Conservation (phyloP, 2,888 invertebrate species). For the Idaea biselata region DNA sequence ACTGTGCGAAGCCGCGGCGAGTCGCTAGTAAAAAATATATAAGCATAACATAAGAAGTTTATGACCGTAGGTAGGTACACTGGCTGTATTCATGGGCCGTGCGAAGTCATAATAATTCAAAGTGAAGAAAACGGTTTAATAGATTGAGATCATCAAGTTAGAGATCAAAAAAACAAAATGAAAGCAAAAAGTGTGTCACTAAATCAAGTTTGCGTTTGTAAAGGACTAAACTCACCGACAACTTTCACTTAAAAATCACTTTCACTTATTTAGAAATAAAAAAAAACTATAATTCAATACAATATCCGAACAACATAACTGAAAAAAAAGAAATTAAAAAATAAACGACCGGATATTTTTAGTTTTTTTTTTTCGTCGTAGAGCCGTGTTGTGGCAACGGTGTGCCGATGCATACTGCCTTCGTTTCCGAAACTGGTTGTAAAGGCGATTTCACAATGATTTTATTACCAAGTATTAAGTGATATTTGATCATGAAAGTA, state of each 20-base stretch:
- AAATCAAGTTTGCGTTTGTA: constrained; percentile 37
- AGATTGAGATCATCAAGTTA: neutral
- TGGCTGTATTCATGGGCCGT: no score
- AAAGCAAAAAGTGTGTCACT: constrained; percentile 20
- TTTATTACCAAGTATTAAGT: constrained; percentile 25
- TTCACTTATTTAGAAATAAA: constrained; percentile 51
- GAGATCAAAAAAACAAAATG: neutral
- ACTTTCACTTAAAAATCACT: constrained; percentile 76
- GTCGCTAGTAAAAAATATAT: no score
- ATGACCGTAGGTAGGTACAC: no score
- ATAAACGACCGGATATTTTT: constrained; percentile 30
- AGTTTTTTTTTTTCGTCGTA: constrained; percentile 26
- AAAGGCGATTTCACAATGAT: constrained; percentile 41
- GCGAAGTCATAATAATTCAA: no score
- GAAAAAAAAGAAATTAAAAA: constrained; percentile 18
- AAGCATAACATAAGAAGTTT: no score
- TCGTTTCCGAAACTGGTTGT: constrained; percentile 62
- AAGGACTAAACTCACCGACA: constrained; percentile 51
- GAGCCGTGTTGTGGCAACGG: constrained; percentile 39
- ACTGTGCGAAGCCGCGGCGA: no score
- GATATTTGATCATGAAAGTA: constrained; percentile 53
- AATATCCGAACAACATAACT: constrained; percentile 22
- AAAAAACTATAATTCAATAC: constrained; percentile 29
- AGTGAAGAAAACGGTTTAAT: no score
- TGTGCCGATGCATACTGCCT: constrained; percentile 52